Percentiles rank a stretch among this genome's conserved stretches.
Evolutionary conservation across 2,888 invertebrate genomes (phyloP).

Genomic region (Eilema depressum): DNA sequence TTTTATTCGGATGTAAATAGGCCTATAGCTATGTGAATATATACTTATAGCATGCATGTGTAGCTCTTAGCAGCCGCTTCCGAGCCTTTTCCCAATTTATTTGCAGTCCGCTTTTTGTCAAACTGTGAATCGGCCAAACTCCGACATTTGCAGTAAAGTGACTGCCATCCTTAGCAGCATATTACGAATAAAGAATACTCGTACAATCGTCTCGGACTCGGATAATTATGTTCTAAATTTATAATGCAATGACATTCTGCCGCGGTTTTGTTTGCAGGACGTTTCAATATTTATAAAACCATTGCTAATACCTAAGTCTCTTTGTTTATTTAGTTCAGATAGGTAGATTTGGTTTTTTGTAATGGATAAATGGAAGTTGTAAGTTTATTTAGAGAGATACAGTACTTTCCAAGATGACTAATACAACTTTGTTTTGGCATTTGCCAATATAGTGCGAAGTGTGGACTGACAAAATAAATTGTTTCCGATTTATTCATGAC

Average conservation of each 20-base stretch:
- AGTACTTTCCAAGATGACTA: background rate
- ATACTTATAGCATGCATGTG: too few relatives aligned
- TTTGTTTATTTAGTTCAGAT: background rate
- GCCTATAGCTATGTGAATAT: too few relatives aligned
- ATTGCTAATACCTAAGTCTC: background rate
- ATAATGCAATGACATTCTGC: constrained; percentile 64
- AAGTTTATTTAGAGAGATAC: background rate
- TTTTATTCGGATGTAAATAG: too few relatives aligned
- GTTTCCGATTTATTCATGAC: too few relatives aligned
- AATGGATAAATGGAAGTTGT: background rate
- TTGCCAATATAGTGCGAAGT: background rate
- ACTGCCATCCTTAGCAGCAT: background rate
- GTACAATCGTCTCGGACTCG: constrained; percentile 51
- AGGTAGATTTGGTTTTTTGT: constrained; percentile 4
- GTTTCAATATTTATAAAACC: background rate
- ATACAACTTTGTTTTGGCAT: background rate
- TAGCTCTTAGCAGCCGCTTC: too few relatives aligned
- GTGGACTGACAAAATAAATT: too few relatives aligned
- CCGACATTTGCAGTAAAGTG: background rate
- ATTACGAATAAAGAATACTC: constrained; percentile 51
- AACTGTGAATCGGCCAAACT: background rate
- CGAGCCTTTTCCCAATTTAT: background rate
- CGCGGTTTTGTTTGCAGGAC: constrained; percentile 43
- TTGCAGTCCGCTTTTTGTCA: background rate
- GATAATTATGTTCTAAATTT: constrained; percentile 66